Base-by-base conservation (phyloP, 1,140 invertebrate genomes). In the Lepidotrigona ventralis region DNA sequence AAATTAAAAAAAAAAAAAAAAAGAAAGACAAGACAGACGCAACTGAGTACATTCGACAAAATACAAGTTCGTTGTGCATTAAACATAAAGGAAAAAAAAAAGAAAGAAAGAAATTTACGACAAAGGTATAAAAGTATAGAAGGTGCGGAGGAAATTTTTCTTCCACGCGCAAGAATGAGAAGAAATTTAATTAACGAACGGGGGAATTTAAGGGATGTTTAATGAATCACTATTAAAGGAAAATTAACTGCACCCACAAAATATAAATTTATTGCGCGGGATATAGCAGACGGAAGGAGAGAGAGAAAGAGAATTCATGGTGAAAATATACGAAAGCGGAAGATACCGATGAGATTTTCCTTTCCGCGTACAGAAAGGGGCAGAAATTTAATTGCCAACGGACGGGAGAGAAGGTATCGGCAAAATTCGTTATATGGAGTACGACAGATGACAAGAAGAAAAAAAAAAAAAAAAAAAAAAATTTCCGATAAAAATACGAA, bases 181-280 rank as follows among this genome's bases (percentile, higher is more conserved):
- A 56, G 53, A 58, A 74, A 74, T 74, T 74, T 74, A 73, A 73
- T 73, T 73, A 73, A 73, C 74, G 39, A 51, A 60, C 63, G 19
- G 8, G 2, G 51, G 1, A 71, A 53, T 14, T n/a, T 15, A 33
- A 21, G n/a, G 70, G 51, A 0, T 56, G 17, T 56, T 19, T 21
- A 19, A 19, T 56, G 54, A 56, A 17, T 56, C 17, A 19, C 19
- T 63, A 26, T 69, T 51, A 60, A 78, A 64, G 53, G 15, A 6
- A 46, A 46, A 46, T 46, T 46, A 46, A 46, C 39, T 46, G 39
- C 39, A 46, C 8, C 6, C 39, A 8, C 39, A 46, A 46, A 46
- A 46, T 46, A 46, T 46, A 46, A 46, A 46, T 46, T 46, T 46
- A 46, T 46, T 46, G 6, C 39, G 39, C 39, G 39, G 39, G 9